Conservation (phyloP, 2,113 vertebrate genomes). For the Hippocampus mohnikei region DNA sequence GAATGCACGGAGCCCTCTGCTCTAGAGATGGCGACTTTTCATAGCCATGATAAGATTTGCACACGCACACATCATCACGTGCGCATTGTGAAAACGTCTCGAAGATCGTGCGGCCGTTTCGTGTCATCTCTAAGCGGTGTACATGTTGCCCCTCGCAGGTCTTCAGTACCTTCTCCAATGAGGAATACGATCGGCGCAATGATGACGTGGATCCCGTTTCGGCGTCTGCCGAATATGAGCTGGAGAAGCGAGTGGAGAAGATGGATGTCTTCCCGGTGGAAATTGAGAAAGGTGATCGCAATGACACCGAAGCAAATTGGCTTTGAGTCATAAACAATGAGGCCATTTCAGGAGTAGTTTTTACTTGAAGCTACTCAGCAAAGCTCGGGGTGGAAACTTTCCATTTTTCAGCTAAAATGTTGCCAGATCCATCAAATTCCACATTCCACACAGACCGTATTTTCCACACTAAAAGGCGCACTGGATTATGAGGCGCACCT, state of each 20-base stretch:
- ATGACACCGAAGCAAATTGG: neutral
- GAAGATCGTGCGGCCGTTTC: neutral
- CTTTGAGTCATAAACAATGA: neutral
- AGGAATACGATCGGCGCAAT: constrained; percentile 88
- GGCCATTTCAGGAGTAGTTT: neutral
- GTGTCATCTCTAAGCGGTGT: constrained; percentile 3
- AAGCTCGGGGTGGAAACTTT: neutral
- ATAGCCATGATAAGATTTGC: neutral
- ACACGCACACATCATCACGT: no score
- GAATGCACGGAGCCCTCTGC: neutral
- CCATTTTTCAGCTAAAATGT: neutral
- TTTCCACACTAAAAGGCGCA: no score
- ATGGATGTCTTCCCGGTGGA: constrained; percentile 93
- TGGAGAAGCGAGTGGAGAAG: constrained; percentile 92
- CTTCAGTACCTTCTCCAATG: constrained; percentile 87
- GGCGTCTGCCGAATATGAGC: constrained; percentile 88
- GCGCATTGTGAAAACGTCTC: neutral
- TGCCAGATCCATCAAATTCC: neutral
- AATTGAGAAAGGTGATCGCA: constrained; percentile 83
- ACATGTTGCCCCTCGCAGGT: constrained; percentile 67
- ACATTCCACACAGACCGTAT: neutral
- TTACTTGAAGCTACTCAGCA: neutral
- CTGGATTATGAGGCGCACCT: no score
- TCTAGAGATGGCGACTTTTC: neutral
- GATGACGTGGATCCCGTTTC: constrained; percentile 91